Evolutionary conservation across 2,888 invertebrate species (phyloP), one percentile per base, ranked within the genome.

Genomic region (Pemphredon lugubris): DNA sequence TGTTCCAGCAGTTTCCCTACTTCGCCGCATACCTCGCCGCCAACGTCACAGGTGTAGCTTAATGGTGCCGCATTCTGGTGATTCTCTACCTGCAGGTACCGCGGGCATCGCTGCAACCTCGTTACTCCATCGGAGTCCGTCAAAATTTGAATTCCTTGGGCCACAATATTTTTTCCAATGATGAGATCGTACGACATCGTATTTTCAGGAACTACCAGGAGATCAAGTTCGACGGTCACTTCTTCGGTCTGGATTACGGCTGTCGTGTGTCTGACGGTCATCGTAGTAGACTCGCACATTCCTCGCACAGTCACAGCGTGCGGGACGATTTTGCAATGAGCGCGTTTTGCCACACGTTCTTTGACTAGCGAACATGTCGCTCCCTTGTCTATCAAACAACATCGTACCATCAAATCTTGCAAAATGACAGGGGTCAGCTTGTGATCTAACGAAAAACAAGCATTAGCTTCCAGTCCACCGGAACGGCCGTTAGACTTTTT

Each of bases 191-290:
- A n/a, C n/a, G n/a, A n/a, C n/a, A n/a, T n/a, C n/a, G n/a, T n/a
- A n/a, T n/a, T n/a, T n/a, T 58, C 48, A 0, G 37, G 37, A 2
- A 58, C 47, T 2, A 39, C 58, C 2, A 59, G 44, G 1, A 58
- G n/a, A 6, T 58, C 58, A 23, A 58, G 13, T 7, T 58, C 48
- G 14, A 39, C 13, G 0, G 48, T 13, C 6, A 30, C 40, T 5
- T 50, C 7, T 16, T 59, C 48, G 0, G 40, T 7, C 14, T 59
- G 48, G 3, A 59, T 9, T 0, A 50, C 0, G 11, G 6, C 13
- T 4, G 30, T 20, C 0, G 11, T 6, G n/a, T 40, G 13, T 2
- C 40, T 48, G 11, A 40, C 14, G 9, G 50, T 50, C 3, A 6
- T 20, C 1, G 30, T 9, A 6, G n/a, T 5, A n/a, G 13, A 11